These are phyloP conservation scores for Toxotes lorentzi DNA, from an alignment of 2,797 vertebrate genomes.

Conservation along the genomic window DNA sequence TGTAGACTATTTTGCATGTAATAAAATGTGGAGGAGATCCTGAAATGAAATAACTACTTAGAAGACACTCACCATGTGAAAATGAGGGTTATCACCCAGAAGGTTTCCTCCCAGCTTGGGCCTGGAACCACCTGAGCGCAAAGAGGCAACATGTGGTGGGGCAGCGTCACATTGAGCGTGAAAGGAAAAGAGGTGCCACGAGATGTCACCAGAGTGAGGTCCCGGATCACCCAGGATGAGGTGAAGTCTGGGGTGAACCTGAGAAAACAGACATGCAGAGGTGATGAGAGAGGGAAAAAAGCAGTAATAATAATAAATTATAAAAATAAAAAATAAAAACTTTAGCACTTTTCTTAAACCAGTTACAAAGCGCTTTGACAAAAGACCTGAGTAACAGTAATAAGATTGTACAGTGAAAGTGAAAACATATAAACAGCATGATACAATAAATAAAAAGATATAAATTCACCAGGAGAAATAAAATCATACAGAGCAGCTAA, in stretches of 20 bases:
- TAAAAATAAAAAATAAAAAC: too few species aligned
- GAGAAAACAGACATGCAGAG: slow-evolving; percentile 15
- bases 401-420: too few species aligned
- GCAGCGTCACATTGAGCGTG: slow-evolving; percentile 96
- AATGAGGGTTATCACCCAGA: slow-evolving; percentile 94
- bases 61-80: slow-evolving; percentile 92
- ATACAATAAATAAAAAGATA: too few species aligned
- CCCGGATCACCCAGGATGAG: slow-evolving; percentile 97
- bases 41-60: background rate
- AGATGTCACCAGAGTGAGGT: slow-evolving; percentile 91
- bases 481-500: too few species aligned
- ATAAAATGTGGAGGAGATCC: background rate
- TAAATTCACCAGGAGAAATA: too few species aligned
- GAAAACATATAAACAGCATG: too few species aligned
- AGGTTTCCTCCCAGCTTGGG: slow-evolving; percentile 97
- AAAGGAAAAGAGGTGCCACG: slow-evolving; percentile 92
- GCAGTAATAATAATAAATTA: too few species aligned
- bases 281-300: background rate
- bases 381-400: too few species aligned
- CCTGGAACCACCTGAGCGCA: slow-evolving; percentile 97
- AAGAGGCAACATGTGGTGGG: slow-evolving; percentile 95
- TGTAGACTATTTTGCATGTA: background rate
- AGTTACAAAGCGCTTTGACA: too few species aligned
- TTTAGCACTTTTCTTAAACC: too few species aligned
- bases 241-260: slow-evolving; percentile 99